Percentiles rank a stretch among this genome's conserved stretches.
phyloP scores from a whole-genome alignment of 2,113 vertebrate genomes.

The Halichoerus grypus region DNA sequence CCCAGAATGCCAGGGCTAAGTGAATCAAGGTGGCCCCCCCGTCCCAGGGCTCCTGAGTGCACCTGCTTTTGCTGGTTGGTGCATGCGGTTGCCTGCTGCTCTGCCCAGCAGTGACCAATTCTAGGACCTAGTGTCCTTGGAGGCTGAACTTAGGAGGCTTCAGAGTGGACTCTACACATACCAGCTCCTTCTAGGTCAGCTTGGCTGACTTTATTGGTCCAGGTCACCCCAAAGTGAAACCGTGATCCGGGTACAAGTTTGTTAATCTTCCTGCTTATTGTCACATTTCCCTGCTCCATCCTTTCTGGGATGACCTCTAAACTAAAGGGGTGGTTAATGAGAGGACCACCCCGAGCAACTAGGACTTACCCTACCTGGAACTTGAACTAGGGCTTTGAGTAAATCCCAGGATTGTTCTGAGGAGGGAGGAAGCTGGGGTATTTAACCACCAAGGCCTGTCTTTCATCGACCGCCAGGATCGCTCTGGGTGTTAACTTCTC shows the following conservation, averaged over 20 bases:
- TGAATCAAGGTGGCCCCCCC: constrained; percentile 44
- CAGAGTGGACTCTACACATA: rapidly evolving
- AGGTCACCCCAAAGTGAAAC: neutral
- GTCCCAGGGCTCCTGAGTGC: neutral
- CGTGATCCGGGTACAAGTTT: neutral
- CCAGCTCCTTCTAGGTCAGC: no score
- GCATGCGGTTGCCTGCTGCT: rapidly evolving
- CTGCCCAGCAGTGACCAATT: neutral
- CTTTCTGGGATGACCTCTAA: neutral
- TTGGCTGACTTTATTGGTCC: neutral
- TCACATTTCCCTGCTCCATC: neutral
- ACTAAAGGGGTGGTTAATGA: neutral
- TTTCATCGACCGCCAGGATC: neutral
- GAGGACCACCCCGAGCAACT: neutral
- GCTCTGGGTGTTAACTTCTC: neutral
- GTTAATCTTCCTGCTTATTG: neutral
- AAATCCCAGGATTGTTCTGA: neutral
- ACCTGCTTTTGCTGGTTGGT: neutral
- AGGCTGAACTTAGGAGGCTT: neutral
- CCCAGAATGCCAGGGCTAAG: constrained; percentile 2
- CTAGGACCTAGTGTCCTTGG: neutral
- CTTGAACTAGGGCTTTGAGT: neutral
- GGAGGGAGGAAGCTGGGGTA: neutral
- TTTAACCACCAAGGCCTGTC: neutral
- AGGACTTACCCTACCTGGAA: neutral